Evolutionary conservation across 2,797 vertebrate species (phyloP), one percentile per base, ranked within the genome.

Genomic region (Lutjanus campechanus): DNA sequence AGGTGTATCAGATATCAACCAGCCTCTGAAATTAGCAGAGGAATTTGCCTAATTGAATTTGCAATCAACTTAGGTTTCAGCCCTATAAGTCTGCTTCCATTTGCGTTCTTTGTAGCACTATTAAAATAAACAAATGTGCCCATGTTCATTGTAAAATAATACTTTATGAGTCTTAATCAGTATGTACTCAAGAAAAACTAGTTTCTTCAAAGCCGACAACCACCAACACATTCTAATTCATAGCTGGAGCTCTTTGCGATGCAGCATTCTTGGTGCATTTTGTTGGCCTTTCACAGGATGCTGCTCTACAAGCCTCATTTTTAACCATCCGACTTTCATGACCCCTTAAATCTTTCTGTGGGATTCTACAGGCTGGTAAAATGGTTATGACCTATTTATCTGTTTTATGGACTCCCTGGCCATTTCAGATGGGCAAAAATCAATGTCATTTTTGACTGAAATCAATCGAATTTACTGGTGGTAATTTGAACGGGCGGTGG

Each of bases 331-430:
- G 84, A 84, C 74, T 92, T 93, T 94, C 88, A 93, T 84, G 89
- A 91, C 92, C 91, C 89, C 81, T 90, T 95, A 94, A 94, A 94
- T 95, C 93, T 94, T 93, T 92, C 90, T 76, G 88, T 85, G 86
- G 88, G 91, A 90, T 93, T 94, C 92, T 91, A 93, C 88, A 85
- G 92, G 91, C 93, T 93, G 95, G 92, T 95, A 95, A 95, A 95
- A 94, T 89, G 91, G 95, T 96, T 95, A 95, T 95, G 93, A 95
- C 94, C 94, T 94, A 93, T 94, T 95, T 94, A 95, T 95, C 92
- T 92, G 85, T 93, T 96, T 95, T 95, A 95, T 95, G 91, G 93
- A 96, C 94, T 95, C 90, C 91, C 88, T 54, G 82, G 88, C 88
- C 93, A 82, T 89, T 91, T 94, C 87, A 88, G 81, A 92, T 91